Conservation (phyloP, 2,113 vertebrate genomes). For the Indri indri region DNA sequence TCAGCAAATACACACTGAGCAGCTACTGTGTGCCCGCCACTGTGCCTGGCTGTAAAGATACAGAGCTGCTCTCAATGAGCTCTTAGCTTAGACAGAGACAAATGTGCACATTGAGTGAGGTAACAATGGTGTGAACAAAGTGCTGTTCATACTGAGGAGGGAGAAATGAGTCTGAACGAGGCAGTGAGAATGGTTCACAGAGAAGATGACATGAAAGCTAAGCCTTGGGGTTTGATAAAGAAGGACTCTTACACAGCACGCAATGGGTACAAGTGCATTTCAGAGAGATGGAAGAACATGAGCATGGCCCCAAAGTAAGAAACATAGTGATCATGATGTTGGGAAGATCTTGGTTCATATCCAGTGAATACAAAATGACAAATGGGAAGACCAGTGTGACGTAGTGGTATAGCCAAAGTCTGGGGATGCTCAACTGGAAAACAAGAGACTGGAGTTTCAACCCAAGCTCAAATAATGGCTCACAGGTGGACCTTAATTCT, state of each 20-base stretch:
- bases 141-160: neutral
- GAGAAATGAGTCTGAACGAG: neutral
- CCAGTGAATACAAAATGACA: neutral
- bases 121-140: neutral
- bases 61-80: neutral
- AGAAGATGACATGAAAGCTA: neutral
- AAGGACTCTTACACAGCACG: neutral
- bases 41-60: neutral
- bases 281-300: neutral
- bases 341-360: neutral
- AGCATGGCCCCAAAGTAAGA: neutral
- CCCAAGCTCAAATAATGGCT: neutral
- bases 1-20: neutral
- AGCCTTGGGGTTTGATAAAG: neutral
- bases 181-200: neutral
- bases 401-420: neutral
- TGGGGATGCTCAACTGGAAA: neutral
- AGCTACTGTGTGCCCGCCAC: neutral
- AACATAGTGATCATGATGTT: rapidly evolving
- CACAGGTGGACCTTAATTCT: neutral
- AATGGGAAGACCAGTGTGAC: neutral
- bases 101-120: neutral
- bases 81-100: neutral
- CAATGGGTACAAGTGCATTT: neutral
- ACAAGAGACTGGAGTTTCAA: neutral